Base-by-base conservation (phyloP, 2,797 vertebrate genomes). In the Xenops minutus region DNA sequence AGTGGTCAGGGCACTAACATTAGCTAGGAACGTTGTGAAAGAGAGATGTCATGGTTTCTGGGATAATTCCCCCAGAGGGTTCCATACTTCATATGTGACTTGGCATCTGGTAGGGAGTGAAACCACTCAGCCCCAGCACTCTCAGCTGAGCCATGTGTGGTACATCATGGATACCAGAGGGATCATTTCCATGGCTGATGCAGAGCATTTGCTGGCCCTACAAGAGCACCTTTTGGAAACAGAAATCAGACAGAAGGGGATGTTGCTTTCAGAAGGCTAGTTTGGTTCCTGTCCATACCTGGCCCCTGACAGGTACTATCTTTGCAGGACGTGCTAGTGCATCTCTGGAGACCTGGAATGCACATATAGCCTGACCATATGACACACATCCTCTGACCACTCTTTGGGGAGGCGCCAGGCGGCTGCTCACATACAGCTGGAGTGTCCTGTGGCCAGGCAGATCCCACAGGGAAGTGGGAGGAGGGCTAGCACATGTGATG, bases 281-380 rank as follows among this genome's bases (percentile, higher is more conserved):
- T 54, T 62, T 56, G 29, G 23, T 21, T 26, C n/a, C 15, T 59
- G 29, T 10, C 27, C 27, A 20, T 39, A 48, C 6, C 32, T 39
- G 19, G 16, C 30, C 44, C 7, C 26, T 75, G 21, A 15, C 29
- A 46, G n/a, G 29, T 68, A n/a, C 19, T 19, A 23, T 24, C 44
- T n/a, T 61, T 66, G 30, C 2, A 1, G 48, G 21, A 58, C 22
- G 10, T 19, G 32, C 12, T 22, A 43, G 32, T 43, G 48, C 43
- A 4, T 13, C 4, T 17, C 6, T 58, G 58, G 36, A 67, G 52
- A 71, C 17, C 52, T 27, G 23, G 9, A 29, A 5, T 1, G 0
- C 32, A 43, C 18, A 27, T 23, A 30, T 3, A n/a, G n/a, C 34
- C 9, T 32, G 27, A 24, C 10, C 55, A 5, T 41, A 61, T 21